Evolutionary conservation across 2,797 vertebrate species (phyloP), one percentile per base, ranked within the genome.

Genomic region (Neoniphon sammara): DNA sequence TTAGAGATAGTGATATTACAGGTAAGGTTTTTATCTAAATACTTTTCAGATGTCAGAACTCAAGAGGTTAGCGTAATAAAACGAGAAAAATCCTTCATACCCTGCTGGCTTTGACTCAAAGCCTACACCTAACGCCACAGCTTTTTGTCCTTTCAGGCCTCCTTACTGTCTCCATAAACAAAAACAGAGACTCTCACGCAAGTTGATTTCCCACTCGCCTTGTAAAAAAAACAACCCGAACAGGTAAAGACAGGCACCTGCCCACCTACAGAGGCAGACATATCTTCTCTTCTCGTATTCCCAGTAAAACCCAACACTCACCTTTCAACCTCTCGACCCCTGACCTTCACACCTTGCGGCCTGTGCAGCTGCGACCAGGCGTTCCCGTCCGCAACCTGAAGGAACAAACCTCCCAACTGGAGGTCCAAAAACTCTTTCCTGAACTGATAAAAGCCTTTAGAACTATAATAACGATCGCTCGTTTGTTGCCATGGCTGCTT

Each of bases 331-430:
- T 80, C 31, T 34, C 31, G 7, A 34, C 31, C 31, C 31, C 31
- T 81, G 67, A 73, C 58, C 69, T 61, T 34, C 7, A 49, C 7
- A 49, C 70, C 39, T 15, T 3, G 1, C 39, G 61, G 49, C 64
- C 76, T 56, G 14, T 75, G 74, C 83, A 81, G 78, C 80, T 80
- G 81, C 66, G 66, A 36, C 46, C 50, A 23, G 21, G 17, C 18
- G 1, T 21, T 2, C 31, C 9, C 25, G 7, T 49, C 46, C 39
- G 21, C 20, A 6, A 10, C 73, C 72, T 11, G 27, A 1, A 44
- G 34, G 47, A 70, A 69, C 31, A 30, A 25, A 44, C 44, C 31
- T 34, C 31, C 31, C 31, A 5, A 34, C 7, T 27, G 4, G 25
- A 27, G 2, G 25, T 27, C 25, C 25, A 27, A 27, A 27, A 27